phyloP scores from a whole-genome alignment of 2,888 invertebrate species.

The Andrena trimmerana region DNA sequence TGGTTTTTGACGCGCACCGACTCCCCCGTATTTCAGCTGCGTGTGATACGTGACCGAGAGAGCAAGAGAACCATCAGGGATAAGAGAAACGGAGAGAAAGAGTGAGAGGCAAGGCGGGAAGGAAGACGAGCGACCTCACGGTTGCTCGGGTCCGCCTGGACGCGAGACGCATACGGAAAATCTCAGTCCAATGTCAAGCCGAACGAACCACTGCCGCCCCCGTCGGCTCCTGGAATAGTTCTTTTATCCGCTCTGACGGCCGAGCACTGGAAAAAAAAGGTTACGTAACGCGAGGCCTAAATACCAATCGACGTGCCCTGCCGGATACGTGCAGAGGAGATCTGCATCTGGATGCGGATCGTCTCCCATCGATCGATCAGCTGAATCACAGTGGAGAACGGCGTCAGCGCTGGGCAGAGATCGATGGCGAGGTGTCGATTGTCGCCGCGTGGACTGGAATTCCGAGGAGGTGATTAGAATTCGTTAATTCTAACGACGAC shows the following conservation, averaged over 20 bases:
- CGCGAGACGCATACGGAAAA: conserved; percentile 80
- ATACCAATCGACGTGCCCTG: conserved; percentile 67
- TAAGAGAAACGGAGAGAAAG: not conserved
- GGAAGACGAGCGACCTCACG: conserved; percentile 28
- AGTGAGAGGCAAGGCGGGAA: not conserved
- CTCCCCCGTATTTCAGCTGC: conserved; percentile 39
- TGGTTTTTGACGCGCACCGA: conserved; percentile 43
- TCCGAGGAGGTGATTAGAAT: conserved; percentile 35
- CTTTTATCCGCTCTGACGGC: conserved; percentile 69
- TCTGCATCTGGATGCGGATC: conserved; percentile 59
- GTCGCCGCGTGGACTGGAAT: conserved; percentile 30
- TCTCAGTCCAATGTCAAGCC: conserved; percentile 78
- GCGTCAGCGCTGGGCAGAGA: not conserved
- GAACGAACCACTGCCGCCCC: conserved; percentile 56
- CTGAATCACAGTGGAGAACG: conserved; percentile 23
- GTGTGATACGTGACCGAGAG: conserved; percentile 52
- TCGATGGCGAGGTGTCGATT: conserved; percentile 41
- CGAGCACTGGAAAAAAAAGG: conserved; percentile 63
- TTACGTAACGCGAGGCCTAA: conserved; percentile 75
- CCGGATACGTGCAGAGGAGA: conserved; percentile 38
- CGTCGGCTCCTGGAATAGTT: conserved; percentile 65
- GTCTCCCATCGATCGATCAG: conserved; percentile 18
- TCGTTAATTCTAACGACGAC: conserved; percentile 16
- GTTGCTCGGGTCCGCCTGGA: conserved; percentile 58
- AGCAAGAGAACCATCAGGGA: not conserved